Evolutionary conservation across 2,888 invertebrate species (phyloP).

Genomic region (Brachylomia viminalis): DNA sequence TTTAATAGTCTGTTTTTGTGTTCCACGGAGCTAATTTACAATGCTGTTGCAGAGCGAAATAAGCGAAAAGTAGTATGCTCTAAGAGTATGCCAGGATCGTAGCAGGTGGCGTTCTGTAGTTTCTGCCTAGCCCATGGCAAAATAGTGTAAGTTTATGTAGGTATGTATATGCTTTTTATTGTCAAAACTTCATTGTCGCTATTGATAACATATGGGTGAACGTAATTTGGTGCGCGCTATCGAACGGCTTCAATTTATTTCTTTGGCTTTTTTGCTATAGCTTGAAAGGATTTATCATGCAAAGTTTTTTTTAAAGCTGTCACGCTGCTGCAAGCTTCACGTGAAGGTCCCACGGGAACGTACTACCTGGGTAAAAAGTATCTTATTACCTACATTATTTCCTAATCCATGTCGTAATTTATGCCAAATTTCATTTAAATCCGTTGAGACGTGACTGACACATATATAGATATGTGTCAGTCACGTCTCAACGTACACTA

Average conservation of each 20-base stretch:
- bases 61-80: no score
- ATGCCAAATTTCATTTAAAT: no score
- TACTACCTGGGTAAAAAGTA: neutral
- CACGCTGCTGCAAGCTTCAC: neutral
- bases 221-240: neutral
- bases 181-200: neutral
- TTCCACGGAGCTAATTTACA: constrained; percentile 16
- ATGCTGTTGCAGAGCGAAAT: neutral
- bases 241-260: neutral
- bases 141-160: neutral
- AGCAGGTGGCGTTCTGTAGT: neutral
- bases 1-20: constrained; percentile 30
- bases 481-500: no score
- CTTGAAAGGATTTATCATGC: no score
- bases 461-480: no score
- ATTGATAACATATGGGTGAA: neutral
- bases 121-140: neutral
- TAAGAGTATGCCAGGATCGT: neutral
- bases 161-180: neutral
- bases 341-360: neutral
- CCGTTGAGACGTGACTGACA: no score
- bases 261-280: no score
- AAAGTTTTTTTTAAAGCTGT: no score
- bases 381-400: no score
- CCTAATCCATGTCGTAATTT: no score